phyloP scores from a whole-genome alignment of 2,888 invertebrate genomes.

The Orthonevra nobilis region DNA sequence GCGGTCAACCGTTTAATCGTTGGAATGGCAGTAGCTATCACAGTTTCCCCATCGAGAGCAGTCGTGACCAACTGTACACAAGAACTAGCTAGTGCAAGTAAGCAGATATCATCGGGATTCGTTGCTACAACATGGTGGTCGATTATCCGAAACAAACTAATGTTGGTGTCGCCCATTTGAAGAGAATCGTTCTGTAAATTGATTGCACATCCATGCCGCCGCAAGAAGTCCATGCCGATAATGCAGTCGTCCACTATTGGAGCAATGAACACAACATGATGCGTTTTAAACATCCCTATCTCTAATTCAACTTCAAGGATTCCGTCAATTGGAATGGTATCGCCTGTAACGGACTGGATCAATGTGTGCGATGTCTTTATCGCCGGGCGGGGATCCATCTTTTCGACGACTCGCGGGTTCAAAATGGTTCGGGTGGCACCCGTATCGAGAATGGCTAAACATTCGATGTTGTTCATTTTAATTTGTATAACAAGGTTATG shows the following conservation, averaged over 20 bases:
- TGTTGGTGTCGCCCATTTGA: neutral
- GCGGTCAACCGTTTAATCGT: neutral
- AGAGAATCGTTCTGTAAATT: neutral
- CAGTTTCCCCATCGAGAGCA: neutral
- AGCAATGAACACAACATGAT: neutral
- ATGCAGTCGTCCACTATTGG: too few relatives aligned
- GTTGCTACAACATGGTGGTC: too few relatives aligned
- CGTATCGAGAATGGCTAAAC: too few relatives aligned
- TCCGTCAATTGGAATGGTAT: neutral
- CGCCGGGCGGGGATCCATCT: neutral
- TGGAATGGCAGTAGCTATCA: neutral
- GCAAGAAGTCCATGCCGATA: too few relatives aligned
- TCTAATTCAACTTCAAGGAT: neutral
- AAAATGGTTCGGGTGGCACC: too few relatives aligned
- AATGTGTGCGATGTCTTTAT: neutral
- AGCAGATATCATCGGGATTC: too few relatives aligned
- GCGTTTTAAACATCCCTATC: neutral
- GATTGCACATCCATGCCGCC: neutral
- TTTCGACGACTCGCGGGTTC: too few relatives aligned
- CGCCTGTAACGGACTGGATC: neutral
- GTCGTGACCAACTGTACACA: neutral
- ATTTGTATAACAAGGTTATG: too few relatives aligned
- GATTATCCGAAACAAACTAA: neutral
- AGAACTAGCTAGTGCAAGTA: neutral
- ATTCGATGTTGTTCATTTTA: too few relatives aligned